Evolutionary conservation across 1,140 invertebrate genomes (phyloP), one percentile per base, ranked within the genome.

Genomic region (Meloidogyne chitwoodi): DNA sequence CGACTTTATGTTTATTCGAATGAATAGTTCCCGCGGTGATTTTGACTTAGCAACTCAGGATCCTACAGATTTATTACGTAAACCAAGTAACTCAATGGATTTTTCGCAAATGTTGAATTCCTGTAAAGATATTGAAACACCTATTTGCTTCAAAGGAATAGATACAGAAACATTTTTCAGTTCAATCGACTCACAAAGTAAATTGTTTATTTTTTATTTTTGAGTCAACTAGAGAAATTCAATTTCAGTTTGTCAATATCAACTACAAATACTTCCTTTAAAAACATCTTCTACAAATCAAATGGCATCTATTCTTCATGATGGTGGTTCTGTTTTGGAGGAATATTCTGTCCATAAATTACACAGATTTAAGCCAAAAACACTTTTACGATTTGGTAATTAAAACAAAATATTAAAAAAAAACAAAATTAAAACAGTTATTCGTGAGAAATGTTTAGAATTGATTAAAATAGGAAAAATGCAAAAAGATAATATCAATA

Each of bases 351-450:
- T 73, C 56, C 63, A 64, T n/a, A 56, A 64, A 63, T 63, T 65
- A 11, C 56, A 64, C n/a, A 56, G 71, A 34, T 73, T 73, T 31
- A 27, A 73, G 38, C 71, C 71, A 24, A 73, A 73, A 34, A 73
- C 56, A 24, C 26, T 22, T 29, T 29, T 38, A 24, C 12, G 29
- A 31, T 34, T 73, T 6, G 71, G 71, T 73, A 14, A 14, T 26
- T 62, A n/a, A 48, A 12, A 48, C 0, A 63, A 22, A 72, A 11
- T 61, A 24, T 26, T 26, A 61, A 72, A 61, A 4, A n/a, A 61
- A 31, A 48, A 22, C 19, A 16, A 14, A 24, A 34, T 63, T 19
- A 48, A 19, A 62, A 56, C 24, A 73, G 70, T 63, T 56, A 34
- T 73, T 1, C 24, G 56, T 22, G 70, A 73, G n/a, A 61, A 62